Base-by-base conservation (phyloP, 2,888 invertebrate species). In the Camptogramma bilineatum region DNA sequence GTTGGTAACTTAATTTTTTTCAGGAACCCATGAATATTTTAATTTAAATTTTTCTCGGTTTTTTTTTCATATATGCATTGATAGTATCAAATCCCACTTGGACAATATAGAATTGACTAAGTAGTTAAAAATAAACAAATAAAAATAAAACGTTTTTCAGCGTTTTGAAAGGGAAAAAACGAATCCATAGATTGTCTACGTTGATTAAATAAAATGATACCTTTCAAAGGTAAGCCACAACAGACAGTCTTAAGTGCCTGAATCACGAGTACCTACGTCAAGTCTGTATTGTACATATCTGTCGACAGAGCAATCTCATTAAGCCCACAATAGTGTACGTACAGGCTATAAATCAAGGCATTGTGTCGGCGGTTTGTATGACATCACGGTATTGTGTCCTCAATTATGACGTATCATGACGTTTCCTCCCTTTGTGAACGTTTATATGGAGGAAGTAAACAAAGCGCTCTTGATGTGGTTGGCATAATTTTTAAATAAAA, bases 271-370 rank as follows among this genome's bases (percentile, higher is more conserved):
- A 53, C 21, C 17, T 48, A 53, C 21, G 21, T 48, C 48, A 51
- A 44, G 39, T 39, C 52, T 52, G 17, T 48, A 58, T 69, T 59
- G 56, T 64, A 47, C 52, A 56, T 50, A 57, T 53, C 24, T 76
- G 86, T 82, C 86, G 85, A 86, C 88, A 83, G 81, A 77, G 82
- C 85, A 83, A 87, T 86, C 86, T 88, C 86, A 88, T 88, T 90
- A 88, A 79, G 78, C 78, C 76, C 83, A 88, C 88, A 90, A 82
- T 85, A 74, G 81, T 80, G 81, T 80, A 79, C 77, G 81, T 80
- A 79, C 77, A 73, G 72, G 80, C 82, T 72, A 87, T 90, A 86
- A 89, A 89, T 89, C 90, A 89, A 76, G 75, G 79, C 80, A 85
- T 90, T 88, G 88, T 88, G 80, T 74, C 55, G 17, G 56, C 71